Percentiles rank a stretch among this genome's conserved stretches.
phyloP scores from a whole-genome alignment of 2,888 invertebrate genomes.

The Nysson spinosus region DNA sequence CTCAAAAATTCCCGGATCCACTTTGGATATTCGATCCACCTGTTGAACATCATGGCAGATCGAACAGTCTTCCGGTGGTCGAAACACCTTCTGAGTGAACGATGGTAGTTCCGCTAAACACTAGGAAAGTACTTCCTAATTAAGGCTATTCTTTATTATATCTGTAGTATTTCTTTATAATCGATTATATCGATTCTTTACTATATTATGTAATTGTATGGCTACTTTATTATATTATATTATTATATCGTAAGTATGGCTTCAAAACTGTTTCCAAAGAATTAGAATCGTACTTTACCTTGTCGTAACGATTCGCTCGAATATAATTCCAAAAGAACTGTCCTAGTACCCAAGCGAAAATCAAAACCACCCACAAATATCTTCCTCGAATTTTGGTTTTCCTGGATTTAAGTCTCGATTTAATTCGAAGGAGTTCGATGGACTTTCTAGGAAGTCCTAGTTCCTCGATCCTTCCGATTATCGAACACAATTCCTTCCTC shows the following conservation, averaged over 20 bases:
- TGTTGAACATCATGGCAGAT: constrained; percentile 84
- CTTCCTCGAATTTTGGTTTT: constrained; percentile 33
- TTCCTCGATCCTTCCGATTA: constrained; percentile 58
- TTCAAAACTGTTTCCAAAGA: not conserved
- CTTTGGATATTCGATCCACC: constrained; percentile 83
- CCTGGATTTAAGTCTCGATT: constrained; percentile 38
- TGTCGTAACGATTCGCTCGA: constrained; percentile 34
- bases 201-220: too few species aligned
- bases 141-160: not conserved
- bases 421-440: constrained; percentile 42
- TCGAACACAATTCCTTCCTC: constrained; percentile 57
- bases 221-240: too few species aligned
- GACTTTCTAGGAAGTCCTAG: constrained; percentile 40
- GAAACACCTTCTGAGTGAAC: constrained; percentile 78
- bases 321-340: constrained; percentile 45
- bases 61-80: constrained; percentile 89
- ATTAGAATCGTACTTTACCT: constrained; percentile 47
- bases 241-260: not conserved
- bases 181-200: too few species aligned
- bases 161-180: too few species aligned
- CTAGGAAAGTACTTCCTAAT: constrained; percentile 49
- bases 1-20: constrained; percentile 85
- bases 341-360: constrained; percentile 50
- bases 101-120: constrained; percentile 67
- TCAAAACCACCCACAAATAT: constrained; percentile 51